Evolutionary conservation across 37 sponge, comb jelly and placozoan genomes (phyloP).

Genomic region (Bolinopsis microptera): DNA sequence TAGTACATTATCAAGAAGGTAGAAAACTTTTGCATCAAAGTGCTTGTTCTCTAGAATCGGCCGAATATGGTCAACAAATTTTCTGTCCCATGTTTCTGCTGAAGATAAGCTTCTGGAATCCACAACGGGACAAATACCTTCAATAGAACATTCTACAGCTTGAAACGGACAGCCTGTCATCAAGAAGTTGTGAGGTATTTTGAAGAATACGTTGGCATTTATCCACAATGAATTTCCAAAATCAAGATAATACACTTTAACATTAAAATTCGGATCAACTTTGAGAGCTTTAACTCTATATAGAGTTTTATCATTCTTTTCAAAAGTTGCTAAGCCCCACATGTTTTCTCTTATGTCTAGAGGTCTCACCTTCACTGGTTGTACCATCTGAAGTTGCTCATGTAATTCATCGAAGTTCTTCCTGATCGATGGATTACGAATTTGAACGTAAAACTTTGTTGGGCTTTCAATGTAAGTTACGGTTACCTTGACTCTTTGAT

Average conservation of each 20-base stretch:
- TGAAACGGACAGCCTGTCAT: constrained; percentile 38
- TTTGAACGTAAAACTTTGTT: not conserved
- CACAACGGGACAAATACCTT: not conserved
- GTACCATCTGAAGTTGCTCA: not conserved
- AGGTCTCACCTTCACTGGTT: not conserved
- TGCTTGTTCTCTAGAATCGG: constrained; percentile 30
- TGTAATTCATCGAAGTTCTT: not conserved
- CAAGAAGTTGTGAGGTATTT: not conserved
- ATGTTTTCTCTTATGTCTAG: not conserved
- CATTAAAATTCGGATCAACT: not conserved
- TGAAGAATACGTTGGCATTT: not conserved
- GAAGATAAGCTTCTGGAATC: not conserved
- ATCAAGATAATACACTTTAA: constrained; percentile 27
- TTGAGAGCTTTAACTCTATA: constrained; percentile 9
- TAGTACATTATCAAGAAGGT: constrained; percentile 9
- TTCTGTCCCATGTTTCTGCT: constrained; percentile 7
- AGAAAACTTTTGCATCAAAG: constrained; percentile 44
- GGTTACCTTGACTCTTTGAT: not conserved
- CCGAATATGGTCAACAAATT: not conserved
- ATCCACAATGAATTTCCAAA: constrained; percentile 57
- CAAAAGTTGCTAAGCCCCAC: not conserved
- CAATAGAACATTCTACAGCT: constrained; percentile 51
- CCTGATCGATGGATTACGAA: not conserved
- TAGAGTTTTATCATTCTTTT: not conserved
- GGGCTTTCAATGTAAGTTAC: constrained; percentile 46